These are phyloP conservation scores for Disparrhopalites patrizii DNA, from an alignment of 2,888 invertebrate species.

Conservation along the genomic window DNA sequence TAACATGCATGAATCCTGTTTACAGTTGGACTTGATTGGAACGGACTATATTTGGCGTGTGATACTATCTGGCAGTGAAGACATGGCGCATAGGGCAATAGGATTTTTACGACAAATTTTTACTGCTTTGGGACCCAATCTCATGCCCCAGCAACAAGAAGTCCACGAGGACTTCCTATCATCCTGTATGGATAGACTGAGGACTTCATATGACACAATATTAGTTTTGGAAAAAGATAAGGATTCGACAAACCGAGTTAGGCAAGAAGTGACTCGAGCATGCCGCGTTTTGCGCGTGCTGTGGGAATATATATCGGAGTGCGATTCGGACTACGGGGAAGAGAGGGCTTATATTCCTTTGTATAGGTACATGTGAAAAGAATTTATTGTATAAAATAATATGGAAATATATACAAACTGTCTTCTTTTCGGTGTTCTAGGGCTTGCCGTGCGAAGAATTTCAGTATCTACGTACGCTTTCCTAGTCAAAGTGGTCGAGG, in stretches of 20 bases:
- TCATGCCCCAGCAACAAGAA: constrained; percentile 70
- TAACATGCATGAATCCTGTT: not conserved
- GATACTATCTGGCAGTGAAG: constrained; percentile 73
- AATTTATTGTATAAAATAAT: too few species aligned
- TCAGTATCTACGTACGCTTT: constrained; percentile 79
- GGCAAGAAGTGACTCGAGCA: constrained; percentile 75
- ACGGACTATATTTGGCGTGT: constrained; percentile 94
- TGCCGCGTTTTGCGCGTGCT: constrained; percentile 89
- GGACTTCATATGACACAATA: constrained; percentile 80
- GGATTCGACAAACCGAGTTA: constrained; percentile 56
- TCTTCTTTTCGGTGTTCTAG: constrained; percentile 56
- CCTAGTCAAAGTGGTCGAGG: constrained; percentile 72
- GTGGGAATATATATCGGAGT: constrained; percentile 91
- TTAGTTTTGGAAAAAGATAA: constrained; percentile 60
- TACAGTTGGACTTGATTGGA: constrained; percentile 73
- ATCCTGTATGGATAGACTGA: constrained; percentile 84
- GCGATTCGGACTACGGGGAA: constrained; percentile 80
- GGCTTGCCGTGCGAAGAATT: constrained; percentile 84
- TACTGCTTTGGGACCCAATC: constrained; percentile 83
- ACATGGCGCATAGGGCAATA: constrained; percentile 87
- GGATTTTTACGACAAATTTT: constrained; percentile 87
- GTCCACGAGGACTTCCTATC: constrained; percentile 90
- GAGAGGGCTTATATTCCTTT: constrained; percentile 86
- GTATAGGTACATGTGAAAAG: constrained; percentile 57
- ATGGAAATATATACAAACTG: not conserved